Evolutionary conservation across 2,888 invertebrate species (phyloP).

Genomic region (Eretmocerus hayati): DNA sequence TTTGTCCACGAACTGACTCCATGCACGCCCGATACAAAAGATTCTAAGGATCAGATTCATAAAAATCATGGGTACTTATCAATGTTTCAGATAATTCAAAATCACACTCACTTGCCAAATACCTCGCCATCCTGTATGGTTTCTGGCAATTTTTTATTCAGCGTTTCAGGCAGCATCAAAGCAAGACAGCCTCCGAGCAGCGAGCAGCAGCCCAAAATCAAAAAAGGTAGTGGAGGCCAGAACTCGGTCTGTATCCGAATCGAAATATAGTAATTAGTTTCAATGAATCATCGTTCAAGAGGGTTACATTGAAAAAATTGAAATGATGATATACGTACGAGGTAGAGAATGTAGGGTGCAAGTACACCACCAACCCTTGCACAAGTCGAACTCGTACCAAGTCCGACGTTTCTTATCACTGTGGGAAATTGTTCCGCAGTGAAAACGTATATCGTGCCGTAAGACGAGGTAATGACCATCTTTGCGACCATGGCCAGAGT

Average conservation of each 20-base stretch:
- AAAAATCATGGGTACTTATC: too few species aligned
- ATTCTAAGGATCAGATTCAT: too few species aligned
- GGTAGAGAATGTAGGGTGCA: slow-evolving; percentile 55
- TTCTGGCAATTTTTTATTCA: slow-evolving; percentile 59
- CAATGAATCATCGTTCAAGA: neutral
- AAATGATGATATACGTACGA: slow-evolving; percentile 50
- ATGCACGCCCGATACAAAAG: too few species aligned
- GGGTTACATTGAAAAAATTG: neutral
- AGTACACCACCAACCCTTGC: slow-evolving; percentile 58
- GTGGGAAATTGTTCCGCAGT: slow-evolving; percentile 72
- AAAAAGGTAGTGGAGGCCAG: slow-evolving; percentile 55
- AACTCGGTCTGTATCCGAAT: slow-evolving; percentile 48
- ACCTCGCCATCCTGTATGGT: slow-evolving; percentile 59
- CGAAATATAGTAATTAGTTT: neutral
- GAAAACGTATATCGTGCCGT: slow-evolving; percentile 66
- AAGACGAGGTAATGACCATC: slow-evolving; percentile 65
- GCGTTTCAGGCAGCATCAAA: slow-evolving; percentile 59
- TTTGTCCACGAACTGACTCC: too few species aligned
- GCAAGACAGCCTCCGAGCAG: slow-evolving; percentile 54
- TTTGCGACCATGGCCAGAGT: slow-evolving; percentile 65
- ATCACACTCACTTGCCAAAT: slow-evolving; percentile 53
- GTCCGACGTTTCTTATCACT: slow-evolving; percentile 59
- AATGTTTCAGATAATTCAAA: too few species aligned
- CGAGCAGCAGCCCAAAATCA: slow-evolving; percentile 55
- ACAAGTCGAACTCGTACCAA: slow-evolving; percentile 59